These are phyloP conservation scores for Struthidea cinerea DNA, from an alignment of 2,113 vertebrate species.

Conservation along the genomic window DNA sequence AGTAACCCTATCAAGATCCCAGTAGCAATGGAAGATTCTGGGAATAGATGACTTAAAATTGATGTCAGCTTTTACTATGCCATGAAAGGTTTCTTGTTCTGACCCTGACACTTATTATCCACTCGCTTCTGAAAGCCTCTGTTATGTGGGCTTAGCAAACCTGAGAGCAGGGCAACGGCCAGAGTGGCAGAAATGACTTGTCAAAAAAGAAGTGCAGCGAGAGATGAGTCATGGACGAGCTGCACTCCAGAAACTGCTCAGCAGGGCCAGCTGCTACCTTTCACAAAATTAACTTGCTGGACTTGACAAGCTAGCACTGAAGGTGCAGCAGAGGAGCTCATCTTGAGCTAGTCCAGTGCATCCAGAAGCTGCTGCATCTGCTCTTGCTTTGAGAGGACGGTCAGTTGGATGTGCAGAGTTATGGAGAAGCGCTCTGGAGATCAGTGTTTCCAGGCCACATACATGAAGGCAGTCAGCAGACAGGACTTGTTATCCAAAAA, in stretches of 20 bases:
- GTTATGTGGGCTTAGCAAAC: slow-evolving; percentile 57
- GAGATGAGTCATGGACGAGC: slow-evolving; percentile 58
- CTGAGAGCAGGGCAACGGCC: slow-evolving; percentile 64
- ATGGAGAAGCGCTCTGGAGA: neutral
- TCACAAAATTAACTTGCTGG: neutral
- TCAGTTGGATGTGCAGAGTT: neutral
- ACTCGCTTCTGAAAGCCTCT: neutral
- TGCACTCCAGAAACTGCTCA: slow-evolving; percentile 68
- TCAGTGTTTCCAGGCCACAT: neutral
- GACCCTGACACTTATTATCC: neutral
- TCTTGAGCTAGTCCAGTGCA: neutral
- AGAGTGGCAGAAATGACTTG: slow-evolving; percentile 47
- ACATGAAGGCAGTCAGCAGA: neutral
- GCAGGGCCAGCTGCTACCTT: slow-evolving; percentile 34
- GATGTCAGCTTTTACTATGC: neutral
- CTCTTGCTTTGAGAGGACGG: neutral
- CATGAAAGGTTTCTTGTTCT: neutral
- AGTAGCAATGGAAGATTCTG: neutral
- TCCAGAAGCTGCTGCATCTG: neutral
- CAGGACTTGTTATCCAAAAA: neutral
- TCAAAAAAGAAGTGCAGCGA: neutral
- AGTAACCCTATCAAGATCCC: neutral
- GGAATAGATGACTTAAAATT: neutral
- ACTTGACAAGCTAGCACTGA: accelerated
- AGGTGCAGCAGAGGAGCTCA: neutral